Evolutionary conservation across 2,888 invertebrate species (phyloP).

Genomic region (Orchesellides sinensis): DNA sequence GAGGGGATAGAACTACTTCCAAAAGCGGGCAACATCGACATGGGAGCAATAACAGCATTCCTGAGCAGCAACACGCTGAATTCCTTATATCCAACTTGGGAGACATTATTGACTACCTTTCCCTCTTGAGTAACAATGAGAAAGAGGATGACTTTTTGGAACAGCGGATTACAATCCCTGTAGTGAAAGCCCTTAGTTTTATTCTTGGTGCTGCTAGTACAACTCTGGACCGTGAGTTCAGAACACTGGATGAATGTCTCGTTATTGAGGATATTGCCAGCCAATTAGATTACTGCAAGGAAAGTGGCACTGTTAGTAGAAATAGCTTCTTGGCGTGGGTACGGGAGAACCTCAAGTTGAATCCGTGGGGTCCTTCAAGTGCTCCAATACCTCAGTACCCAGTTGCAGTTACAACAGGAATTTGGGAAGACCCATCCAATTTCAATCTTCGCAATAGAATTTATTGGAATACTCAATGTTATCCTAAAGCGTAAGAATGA

Average conservation of each 20-base stretch:
- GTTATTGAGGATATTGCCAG: constrained; percentile 19
- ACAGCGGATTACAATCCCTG: constrained; percentile 22
- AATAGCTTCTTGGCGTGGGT: constrained; percentile 54
- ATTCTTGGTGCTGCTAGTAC: constrained; percentile 55
- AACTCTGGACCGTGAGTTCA: constrained; percentile 37
- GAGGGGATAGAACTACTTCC: not conserved
- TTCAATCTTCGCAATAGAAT: constrained; percentile 43
- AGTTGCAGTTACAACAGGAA: constrained; percentile 31
- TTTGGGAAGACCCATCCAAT: constrained; percentile 36
- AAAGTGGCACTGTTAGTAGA: constrained; percentile 49
- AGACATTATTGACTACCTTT: constrained; percentile 56
- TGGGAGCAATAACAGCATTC: not conserved
- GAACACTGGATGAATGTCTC: constrained; percentile 42
- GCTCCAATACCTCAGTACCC: constrained; percentile 42
- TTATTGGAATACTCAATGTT: constrained; percentile 57
- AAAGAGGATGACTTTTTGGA: not conserved
- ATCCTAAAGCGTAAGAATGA: constrained; percentile 50
- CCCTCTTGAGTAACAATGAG: not conserved
- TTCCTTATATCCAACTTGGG: constrained; percentile 54
- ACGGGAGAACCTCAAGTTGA: constrained; percentile 44
- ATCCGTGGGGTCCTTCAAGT: constrained; percentile 69
- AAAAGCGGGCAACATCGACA: not conserved
- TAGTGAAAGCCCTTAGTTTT: constrained; percentile 54
- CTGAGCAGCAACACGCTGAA: constrained; percentile 60
- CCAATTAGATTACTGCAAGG: constrained; percentile 33